phyloP scores from a whole-genome alignment of 2,113 vertebrate genomes.

The Hiodon alosoides region DNA sequence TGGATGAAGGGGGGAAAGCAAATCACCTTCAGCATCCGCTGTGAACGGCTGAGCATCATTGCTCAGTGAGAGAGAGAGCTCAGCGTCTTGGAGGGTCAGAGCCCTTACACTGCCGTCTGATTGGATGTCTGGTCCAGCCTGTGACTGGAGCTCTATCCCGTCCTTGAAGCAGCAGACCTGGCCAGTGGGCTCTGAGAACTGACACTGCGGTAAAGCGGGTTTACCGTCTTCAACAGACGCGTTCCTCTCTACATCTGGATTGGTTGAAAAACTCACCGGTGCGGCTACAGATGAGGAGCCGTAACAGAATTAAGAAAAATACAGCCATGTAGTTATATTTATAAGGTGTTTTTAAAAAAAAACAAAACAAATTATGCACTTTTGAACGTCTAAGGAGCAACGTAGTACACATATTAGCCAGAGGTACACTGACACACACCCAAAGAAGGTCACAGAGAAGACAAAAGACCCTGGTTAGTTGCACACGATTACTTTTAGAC shows the following conservation, averaged over 20 bases:
- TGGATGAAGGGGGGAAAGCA: conserved; percentile 27
- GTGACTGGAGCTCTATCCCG: conserved; percentile 46
- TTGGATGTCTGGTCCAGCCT: conserved; percentile 53
- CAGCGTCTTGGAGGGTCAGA: conserved; percentile 56
- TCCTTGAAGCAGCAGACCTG: conserved; percentile 65
- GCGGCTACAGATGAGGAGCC: conserved; percentile 20
- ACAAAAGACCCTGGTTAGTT: conserved; percentile 57
- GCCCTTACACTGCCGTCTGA: conserved; percentile 50
- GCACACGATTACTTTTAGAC: conserved; percentile 63
- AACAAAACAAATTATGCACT: not conserved
- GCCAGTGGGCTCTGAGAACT: conserved; percentile 55
- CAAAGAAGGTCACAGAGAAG: conserved; percentile 30
- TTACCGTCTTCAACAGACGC: conserved; percentile 58
- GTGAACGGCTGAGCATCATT: conserved; percentile 65
- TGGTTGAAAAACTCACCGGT: conserved; percentile 23
- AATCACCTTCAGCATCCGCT: conserved; percentile 66
- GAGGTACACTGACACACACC: not conserved
- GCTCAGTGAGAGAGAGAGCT: conserved; percentile 59
- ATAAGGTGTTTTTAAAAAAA: not conserved
- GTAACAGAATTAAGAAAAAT: conserved; percentile 18
- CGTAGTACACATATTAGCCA: not conserved
- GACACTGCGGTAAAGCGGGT: conserved; percentile 58
- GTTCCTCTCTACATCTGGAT: conserved; percentile 57
- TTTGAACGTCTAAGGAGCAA: not conserved
- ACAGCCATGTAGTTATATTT: conserved; percentile 6